Evolutionary conservation across 2,797 vertebrate genomes (phyloP).

Genomic region (Pseudochirops cupreus): DNA sequence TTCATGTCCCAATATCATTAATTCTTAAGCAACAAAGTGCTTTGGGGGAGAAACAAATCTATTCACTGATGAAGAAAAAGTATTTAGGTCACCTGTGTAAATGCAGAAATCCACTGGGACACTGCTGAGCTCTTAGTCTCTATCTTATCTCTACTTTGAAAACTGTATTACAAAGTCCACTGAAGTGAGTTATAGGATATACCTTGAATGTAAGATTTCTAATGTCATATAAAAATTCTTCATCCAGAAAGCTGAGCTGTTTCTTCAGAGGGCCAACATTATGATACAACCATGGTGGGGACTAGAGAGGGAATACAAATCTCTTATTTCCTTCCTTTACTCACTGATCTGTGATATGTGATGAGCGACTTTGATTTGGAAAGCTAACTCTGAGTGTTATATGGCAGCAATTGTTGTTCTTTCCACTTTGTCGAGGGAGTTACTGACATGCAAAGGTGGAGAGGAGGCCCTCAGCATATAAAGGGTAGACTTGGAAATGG

Average conservation of each 20-base stretch:
- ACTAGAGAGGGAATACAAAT: neutral
- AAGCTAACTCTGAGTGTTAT: neutral
- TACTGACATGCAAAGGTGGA: neutral
- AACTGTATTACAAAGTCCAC: constrained; percentile 26
- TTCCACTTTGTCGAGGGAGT: neutral
- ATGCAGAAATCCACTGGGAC: neutral
- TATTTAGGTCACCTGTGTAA: constrained; percentile 5
- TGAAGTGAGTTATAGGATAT: constrained; percentile 47
- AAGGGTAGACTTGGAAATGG: neutral
- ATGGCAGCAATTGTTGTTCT: neutral
- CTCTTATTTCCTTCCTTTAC: neutral
- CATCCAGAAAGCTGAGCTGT: constrained; percentile 11
- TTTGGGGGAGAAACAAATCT: neutral
- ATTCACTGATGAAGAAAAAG: neutral
- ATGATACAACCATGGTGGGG: neutral
- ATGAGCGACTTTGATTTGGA: neutral
- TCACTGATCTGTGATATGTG: neutral
- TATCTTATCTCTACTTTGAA: constrained; percentile 19
- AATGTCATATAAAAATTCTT: constrained; percentile 11
- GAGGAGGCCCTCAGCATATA: neutral
- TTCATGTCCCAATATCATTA: neutral
- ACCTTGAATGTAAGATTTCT: constrained; percentile 14
- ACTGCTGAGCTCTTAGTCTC: neutral
- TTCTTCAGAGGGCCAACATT: neutral
- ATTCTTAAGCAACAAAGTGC: neutral